phyloP scores from a whole-genome alignment of 1,140 invertebrate species.

The Copidosoma floridanum region DNA sequence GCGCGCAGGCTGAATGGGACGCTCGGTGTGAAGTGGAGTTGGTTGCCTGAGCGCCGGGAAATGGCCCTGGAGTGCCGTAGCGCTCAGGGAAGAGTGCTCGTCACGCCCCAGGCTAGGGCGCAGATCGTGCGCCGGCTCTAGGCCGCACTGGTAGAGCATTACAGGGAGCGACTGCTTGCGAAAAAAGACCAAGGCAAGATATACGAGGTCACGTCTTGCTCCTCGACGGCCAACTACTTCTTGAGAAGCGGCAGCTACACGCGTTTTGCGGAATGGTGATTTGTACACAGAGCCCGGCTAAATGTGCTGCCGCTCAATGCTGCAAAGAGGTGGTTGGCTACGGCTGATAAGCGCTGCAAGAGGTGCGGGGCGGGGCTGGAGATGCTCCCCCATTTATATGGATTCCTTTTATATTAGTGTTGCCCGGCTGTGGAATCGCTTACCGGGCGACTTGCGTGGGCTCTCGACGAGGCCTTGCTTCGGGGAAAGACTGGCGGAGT shows the following conservation, averaged over 20 bases:
- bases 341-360: slow-evolving; percentile 34
- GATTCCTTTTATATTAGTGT: too few species aligned
- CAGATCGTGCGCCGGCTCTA: not conserved
- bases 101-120: not conserved
- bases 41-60: too few species aligned
- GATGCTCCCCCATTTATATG: slow-evolving; percentile 42
- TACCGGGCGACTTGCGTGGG: too few species aligned
- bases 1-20: too few species aligned
- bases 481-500: too few species aligned
- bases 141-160: slow-evolving; percentile 12
- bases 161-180: not conserved
- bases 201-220: not conserved
- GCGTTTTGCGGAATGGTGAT: slow-evolving; percentile 47
- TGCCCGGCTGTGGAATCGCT: slow-evolving; percentile 35
- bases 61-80: too few species aligned
- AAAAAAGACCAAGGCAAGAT: slow-evolving; percentile 37
- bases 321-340: not conserved
- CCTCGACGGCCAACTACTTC: slow-evolving; percentile 33
- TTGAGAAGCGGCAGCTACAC: slow-evolving; percentile 33
- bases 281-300: slow-evolving; percentile 45
- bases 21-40: slow-evolving; percentile 21
- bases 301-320: slow-evolving; percentile 43
- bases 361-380: slow-evolving; percentile 31
- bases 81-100: not conserved
- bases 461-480: too few species aligned